Evolutionary conservation across 1,140 invertebrate species (phyloP).

Genomic region (Neoseiulus cucumeris): DNA sequence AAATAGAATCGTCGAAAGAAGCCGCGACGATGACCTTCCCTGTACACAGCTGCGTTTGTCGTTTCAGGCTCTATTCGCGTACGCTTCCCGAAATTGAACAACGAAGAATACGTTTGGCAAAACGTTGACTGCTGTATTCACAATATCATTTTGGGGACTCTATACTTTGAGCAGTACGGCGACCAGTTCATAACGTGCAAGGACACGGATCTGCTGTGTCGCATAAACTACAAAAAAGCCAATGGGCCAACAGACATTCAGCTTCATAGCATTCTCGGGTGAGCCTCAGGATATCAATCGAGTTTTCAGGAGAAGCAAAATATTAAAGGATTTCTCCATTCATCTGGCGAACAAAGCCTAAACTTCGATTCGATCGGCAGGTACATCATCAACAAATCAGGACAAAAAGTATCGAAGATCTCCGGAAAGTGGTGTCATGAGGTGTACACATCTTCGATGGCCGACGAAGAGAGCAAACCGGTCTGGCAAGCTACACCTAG

Average conservation of each 20-base stretch:
- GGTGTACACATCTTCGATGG: slow-evolving; percentile 9
- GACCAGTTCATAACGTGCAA: neutral
- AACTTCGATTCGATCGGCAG: neutral
- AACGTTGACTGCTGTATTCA: slow-evolving; percentile 90
- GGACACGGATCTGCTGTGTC: neutral
- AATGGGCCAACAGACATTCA: slow-evolving; percentile 7
- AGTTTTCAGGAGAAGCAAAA: too few relatives aligned
- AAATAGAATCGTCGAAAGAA: too few relatives aligned
- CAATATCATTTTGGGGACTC: slow-evolving; percentile 85
- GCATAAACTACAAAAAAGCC: neutral
- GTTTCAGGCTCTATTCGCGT: neutral
- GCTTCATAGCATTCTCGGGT: slow-evolving; percentile 7
- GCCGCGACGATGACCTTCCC: too few relatives aligned
- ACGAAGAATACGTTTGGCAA: slow-evolving; percentile 80
- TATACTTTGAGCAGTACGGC: slow-evolving; percentile 77
- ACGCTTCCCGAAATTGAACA: slow-evolving; percentile 38
- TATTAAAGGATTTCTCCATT: too few relatives aligned
- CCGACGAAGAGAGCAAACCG: neutral
- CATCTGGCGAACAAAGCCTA: too few relatives aligned
- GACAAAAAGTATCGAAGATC: slow-evolving; percentile 7
- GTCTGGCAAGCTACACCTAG: neutral
- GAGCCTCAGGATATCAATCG: neutral
- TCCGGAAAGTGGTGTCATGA: slow-evolving; percentile 9
- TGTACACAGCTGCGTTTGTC: neutral
- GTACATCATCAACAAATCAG: slow-evolving; percentile 7